Base-by-base conservation (phyloP, 2,113 vertebrate species). In the Ibidorhyncha struthersii region DNA sequence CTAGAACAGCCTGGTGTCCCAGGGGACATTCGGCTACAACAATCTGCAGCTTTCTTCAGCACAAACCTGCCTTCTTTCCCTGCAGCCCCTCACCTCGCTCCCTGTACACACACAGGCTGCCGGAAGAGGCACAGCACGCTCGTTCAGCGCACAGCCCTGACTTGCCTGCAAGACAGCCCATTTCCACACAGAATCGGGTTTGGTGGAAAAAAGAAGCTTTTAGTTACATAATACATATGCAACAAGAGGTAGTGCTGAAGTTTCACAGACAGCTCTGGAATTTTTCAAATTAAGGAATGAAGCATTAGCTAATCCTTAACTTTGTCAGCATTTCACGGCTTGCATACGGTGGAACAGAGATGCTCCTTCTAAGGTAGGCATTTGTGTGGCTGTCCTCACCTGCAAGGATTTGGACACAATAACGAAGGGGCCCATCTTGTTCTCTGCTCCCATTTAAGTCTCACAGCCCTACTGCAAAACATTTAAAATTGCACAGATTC, bases 101-200 rank as follows among this genome's bases (percentile, higher is more conserved):
- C 41, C 56, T 18, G 23, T 4, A 34, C 4, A 0, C 0, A 2
- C 52, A 12, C 10, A 27, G 45, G n/a, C 38, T 43, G 40, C 27
- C 59, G 52, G 16, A 21, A n/a, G 34, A 40, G 23, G 73, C 26
- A 32, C 49, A 45, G 40, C 14, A 9, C 1, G 8, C 34, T 40
- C 5, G 4, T 7, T 15, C 40, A 30, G 49, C 61, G 4, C 12
- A 4, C 38, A 40, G 89, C 58, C 56, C 55, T 32, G 21, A 27
- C 49, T 38, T 19, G 59, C 38, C 65, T 50, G 58, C 32, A 12
- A 8, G 27, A 43, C 2, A 2, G 45, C 26, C 22, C 2, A 4
- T 23, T 65, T 13, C 3, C 43, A 43, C 70, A 58, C 26, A 8
- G 50, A 38, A 13, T 29, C 62, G 40, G 23, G 49, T 21, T 50